These are phyloP conservation scores for Trichopoda pennipes DNA, from an alignment of 2,888 invertebrate genomes.

Conservation along the genomic window DNA sequence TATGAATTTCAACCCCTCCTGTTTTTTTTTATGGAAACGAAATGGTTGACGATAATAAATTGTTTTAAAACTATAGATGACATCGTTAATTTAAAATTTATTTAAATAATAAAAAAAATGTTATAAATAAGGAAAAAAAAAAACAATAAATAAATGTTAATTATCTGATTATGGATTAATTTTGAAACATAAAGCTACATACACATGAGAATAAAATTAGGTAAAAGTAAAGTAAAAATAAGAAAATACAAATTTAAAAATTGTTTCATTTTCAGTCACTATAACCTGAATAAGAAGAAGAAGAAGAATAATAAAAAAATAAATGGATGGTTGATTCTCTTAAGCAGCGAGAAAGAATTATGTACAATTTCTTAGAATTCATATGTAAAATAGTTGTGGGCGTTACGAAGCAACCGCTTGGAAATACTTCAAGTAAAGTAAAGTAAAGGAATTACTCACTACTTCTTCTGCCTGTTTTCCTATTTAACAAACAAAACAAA, in stretches of 20 bases:
- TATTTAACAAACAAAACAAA: too few relatives aligned
- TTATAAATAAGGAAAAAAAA: not conserved
- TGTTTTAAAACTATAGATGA: conserved; percentile 36
- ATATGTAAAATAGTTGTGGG: conserved; percentile 59
- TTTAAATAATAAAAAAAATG: too few relatives aligned
- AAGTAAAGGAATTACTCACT: not conserved
- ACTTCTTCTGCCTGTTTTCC: too few relatives aligned
- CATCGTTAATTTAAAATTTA: not conserved
- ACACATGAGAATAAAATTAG: not conserved
- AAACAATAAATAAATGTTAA: conserved; percentile 37
- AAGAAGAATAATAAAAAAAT: conserved; percentile 3
- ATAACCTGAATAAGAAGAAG: not conserved
- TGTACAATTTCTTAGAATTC: conserved; percentile 38
- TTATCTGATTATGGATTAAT: conserved; percentile 38
- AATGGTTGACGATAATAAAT: conserved; percentile 41
- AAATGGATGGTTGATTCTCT: conserved; percentile 39
- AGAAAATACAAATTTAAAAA: not conserved
- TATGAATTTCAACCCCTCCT: conserved; percentile 2
- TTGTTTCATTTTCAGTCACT: not conserved
- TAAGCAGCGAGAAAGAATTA: not conserved
- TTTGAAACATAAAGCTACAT: not conserved
- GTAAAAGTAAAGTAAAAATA: not conserved
- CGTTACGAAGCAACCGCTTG: conserved; percentile 30
- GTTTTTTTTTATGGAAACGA: not conserved
- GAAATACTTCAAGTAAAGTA: not conserved